Conservation (phyloP, 2,113 vertebrate genomes). For the Emydura subglobosa region DNA sequence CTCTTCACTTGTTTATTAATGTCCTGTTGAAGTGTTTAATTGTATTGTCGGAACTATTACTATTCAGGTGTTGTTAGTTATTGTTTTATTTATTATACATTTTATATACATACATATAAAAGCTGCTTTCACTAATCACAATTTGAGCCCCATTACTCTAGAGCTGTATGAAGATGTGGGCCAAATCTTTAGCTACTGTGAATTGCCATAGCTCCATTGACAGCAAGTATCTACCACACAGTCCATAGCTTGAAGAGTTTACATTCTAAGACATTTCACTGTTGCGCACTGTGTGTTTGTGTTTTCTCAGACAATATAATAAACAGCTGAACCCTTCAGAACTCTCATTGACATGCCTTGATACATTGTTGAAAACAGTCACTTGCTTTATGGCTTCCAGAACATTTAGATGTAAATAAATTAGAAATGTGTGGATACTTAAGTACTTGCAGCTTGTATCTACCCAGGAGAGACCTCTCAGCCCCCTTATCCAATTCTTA, state of each 20-base stretch:
- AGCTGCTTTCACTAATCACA: neutral
- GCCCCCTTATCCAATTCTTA: neutral
- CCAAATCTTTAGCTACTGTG: neutral
- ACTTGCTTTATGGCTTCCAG: neutral
- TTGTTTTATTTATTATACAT: slow-evolving; percentile 2
- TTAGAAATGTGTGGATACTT: neutral
- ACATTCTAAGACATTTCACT: neutral
- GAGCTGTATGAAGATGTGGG: neutral
- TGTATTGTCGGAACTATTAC: neutral
- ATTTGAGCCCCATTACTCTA: neutral
- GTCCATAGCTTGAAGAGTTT: neutral
- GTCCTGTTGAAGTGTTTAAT: neutral
- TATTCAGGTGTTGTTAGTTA: slow-evolving; percentile 32
- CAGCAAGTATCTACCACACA: neutral
- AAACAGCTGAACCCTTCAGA: neutral
- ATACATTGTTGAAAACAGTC: neutral
- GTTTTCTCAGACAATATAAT: neutral
- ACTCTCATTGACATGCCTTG: neutral
- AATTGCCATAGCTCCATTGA: neutral
- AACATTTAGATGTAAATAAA: neutral
- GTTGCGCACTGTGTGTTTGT: neutral
- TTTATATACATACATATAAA: neutral
- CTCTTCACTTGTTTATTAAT: neutral
- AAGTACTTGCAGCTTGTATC: neutral
- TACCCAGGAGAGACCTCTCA: neutral